phyloP scores from a whole-genome alignment of 2,888 invertebrate genomes.

The Pristionchus arcanus region DNA sequence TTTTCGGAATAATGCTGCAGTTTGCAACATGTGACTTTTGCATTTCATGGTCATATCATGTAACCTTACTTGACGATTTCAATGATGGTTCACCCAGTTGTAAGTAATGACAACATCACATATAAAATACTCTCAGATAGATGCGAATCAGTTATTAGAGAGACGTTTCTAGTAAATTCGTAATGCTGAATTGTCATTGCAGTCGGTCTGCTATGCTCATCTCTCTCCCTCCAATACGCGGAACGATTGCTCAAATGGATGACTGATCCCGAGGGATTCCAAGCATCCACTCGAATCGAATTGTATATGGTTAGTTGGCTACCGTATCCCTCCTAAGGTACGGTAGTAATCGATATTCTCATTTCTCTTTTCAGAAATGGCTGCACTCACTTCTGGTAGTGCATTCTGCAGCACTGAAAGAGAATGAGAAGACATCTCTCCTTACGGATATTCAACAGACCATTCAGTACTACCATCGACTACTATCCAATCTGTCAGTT shows the following conservation, averaged over 20 bases:
- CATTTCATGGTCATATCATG: too few relatives aligned
- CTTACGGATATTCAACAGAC: conserved; percentile 74
- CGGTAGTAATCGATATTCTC: neutral
- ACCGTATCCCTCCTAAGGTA: neutral
- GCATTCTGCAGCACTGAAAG: conserved; percentile 72
- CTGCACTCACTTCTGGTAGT: conserved; percentile 65
- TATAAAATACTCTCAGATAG: too few relatives aligned
- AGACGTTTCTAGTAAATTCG: too few relatives aligned
- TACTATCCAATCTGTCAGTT: conserved; percentile 61
- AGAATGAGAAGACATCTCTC: conserved; percentile 64
- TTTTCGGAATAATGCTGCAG: too few relatives aligned
- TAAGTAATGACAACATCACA: too few relatives aligned
- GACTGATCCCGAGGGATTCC: conserved; percentile 84
- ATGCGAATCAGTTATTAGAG: too few relatives aligned
- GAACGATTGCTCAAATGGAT: conserved; percentile 87
- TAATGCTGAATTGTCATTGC: conserved; percentile 79
- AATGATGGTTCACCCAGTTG: too few relatives aligned
- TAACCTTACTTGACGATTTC: too few relatives aligned
- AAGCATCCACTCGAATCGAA: conserved; percentile 89
- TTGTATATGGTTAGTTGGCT: conserved; percentile 85
- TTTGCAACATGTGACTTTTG: too few relatives aligned
- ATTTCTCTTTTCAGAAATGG: conserved; percentile 63
- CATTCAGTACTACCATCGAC: conserved; percentile 64
- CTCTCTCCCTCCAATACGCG: conserved; percentile 87
- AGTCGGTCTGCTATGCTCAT: conserved; percentile 88